Evolutionary conservation across 2,797 vertebrate species (phyloP).

Genomic region (Choloepus didactylus): DNA sequence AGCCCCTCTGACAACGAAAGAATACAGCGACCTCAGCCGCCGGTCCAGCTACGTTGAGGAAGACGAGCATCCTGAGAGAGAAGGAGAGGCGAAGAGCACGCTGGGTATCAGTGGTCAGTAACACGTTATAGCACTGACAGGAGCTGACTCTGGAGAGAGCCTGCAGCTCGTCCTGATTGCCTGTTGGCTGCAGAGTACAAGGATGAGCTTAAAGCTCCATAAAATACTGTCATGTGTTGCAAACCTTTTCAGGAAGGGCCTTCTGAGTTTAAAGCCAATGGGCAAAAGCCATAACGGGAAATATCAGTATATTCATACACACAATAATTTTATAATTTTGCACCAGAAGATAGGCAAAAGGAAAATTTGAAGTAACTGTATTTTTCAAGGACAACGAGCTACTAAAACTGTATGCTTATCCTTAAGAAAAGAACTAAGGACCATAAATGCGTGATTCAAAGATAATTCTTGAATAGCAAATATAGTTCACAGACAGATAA

Average conservation of each 20-base stretch:
- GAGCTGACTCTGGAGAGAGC: neutral
- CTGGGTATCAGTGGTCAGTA: neutral
- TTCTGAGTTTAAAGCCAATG: neutral
- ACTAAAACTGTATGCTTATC: neutral
- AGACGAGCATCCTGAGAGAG: neutral
- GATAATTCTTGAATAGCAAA: neutral
- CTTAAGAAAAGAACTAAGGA: neutral
- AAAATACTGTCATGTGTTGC: neutral
- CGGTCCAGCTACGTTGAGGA: no score
- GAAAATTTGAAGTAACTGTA: neutral
- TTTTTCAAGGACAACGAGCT: neutral
- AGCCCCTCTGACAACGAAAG: neutral
- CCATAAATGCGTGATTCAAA: neutral
- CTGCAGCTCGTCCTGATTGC: neutral
- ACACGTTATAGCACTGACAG: neutral
- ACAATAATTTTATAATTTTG: neutral
- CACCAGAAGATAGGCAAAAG: neutral
- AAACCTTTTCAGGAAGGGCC: neutral
- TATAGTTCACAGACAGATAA: neutral
- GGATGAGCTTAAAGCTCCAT: neutral
- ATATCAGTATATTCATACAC: neutral
- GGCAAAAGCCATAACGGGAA: neutral
- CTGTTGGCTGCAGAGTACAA: neutral
- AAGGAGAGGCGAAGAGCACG: neutral
- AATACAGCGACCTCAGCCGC: neutral